Conservation (phyloP, 1,140 invertebrate species). For the Telenomus remus region DNA sequence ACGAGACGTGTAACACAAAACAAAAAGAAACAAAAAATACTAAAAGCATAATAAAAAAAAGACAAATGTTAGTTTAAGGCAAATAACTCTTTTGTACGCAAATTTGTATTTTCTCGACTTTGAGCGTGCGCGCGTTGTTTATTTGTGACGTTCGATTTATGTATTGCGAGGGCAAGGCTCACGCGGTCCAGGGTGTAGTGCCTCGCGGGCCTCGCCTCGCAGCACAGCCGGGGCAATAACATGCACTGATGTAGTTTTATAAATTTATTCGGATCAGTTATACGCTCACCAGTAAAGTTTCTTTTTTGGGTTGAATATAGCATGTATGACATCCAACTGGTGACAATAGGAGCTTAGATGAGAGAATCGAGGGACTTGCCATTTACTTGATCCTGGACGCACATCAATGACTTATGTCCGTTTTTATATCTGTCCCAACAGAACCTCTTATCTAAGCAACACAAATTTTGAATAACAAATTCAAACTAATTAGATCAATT, state of each 20-base stretch:
- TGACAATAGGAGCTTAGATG: no score
- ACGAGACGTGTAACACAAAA: background rate
- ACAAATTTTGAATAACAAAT: no score
- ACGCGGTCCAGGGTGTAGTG: no score
- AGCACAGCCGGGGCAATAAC: conserved; percentile 32
- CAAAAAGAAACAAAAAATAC: conserved; percentile 15
- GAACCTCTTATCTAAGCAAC: no score
- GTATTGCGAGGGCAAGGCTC: background rate
- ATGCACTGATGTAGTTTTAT: conserved; percentile 35
- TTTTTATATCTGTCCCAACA: no score
- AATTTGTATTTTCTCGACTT: conserved; percentile 48
- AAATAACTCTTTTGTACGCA: conserved; percentile 45
- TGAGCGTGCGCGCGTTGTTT: conserved; percentile 38
- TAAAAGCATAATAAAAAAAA: background rate
- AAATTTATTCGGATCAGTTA: conserved; percentile 25
- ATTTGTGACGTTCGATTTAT: conserved; percentile 43
- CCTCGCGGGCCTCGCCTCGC: no score
- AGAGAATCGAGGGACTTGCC: no score
- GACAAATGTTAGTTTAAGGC: conserved; percentile 43
- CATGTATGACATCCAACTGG: no score
- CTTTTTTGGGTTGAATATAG: no score
- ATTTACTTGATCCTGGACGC: no score
- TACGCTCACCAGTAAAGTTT: background rate
- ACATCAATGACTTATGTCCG: no score
- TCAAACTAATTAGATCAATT: no score